Base-by-base conservation (phyloP, 2,797 vertebrate species). In the Xiphorhynchus erythropygius region DNA sequence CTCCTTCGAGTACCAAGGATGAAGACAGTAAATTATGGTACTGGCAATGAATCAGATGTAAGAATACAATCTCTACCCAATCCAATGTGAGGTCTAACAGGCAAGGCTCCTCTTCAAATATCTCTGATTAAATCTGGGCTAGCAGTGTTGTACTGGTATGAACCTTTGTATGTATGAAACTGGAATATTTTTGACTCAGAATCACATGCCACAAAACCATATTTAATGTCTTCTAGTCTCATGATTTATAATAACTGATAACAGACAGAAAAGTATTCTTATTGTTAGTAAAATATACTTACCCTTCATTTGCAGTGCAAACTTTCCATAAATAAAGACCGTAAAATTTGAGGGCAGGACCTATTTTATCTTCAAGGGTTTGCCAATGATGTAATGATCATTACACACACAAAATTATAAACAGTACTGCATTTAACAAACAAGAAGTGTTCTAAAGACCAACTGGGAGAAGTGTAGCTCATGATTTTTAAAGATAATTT, bases 401-500 rank as follows among this genome's bases (percentile, higher is more conserved):
- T 87, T 77, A 67, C 9, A 46, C 3, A 46, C 49, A n/a, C 5
- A 39, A 87, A 85, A 32, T 70, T 82, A 46, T 62, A 67, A 67
- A 46, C 25, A n/a, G 10, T 50, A 53, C 11, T 52, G n/a, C 46
- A 73, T 73, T 89, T 60, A 82, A 76, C 19, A 79, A 64, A 76
- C 18, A 42, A 22, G 10, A 92, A 35, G 6, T 70, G 53, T 73
- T 85, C 44, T 46, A 62, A 88, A 93, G 39, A 86, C 81, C 57
- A 76, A 97, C 97, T 92, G 94, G 94, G 50, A 98, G 97, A 53
- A 97, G 97, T 4, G 97, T 97, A 23, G 93, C 97, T 95, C 96
- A 94, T 63, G 97, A 96, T 92, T 98, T 98, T 96, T 98, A 98
- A 32, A 98, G 93, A 44, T 97, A 97, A 16, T 98, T 98, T 94